These are phyloP conservation scores for Tauraco erythrolophus DNA, from an alignment of 2,113 vertebrate species.

Conservation along the genomic window DNA sequence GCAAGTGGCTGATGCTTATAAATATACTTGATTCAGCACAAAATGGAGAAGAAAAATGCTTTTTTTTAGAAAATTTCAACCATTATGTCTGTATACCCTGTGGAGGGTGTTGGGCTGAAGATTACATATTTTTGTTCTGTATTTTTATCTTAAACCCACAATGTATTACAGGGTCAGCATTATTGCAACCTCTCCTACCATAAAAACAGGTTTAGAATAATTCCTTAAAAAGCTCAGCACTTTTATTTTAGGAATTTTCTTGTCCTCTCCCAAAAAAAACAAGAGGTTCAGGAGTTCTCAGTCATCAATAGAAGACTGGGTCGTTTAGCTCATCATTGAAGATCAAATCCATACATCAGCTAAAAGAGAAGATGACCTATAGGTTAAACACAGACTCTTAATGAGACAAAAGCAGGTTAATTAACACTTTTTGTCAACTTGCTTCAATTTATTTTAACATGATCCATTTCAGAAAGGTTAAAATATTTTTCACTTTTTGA, in stretches of 20 bases:
- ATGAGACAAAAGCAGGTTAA: constrained; percentile 64
- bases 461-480: constrained; percentile 56
- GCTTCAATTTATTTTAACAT: constrained; percentile 33
- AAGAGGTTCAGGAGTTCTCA: not conserved
- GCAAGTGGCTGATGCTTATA: not conserved
- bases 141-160: not conserved
- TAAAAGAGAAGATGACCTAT: not conserved
- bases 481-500: constrained; percentile 36
- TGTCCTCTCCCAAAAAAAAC: not conserved
- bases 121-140: not conserved
- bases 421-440: constrained; percentile 60
- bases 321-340: constrained; percentile 12
- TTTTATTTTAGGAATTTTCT: not conserved
- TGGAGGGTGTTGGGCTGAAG: too few relatives aligned
- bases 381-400: constrained; percentile 53
- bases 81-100: not conserved
- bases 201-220: not conserved
- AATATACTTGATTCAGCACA: not conserved
- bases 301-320: not conserved
- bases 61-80: not conserved
- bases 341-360: constrained; percentile 18
- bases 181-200: not conserved
- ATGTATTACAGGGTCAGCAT: not conserved
- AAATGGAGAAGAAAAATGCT: not conserved
- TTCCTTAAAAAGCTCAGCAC: not conserved